Evolutionary conservation across 2,797 vertebrate genomes (phyloP).

Genomic region (Ara ararauna): DNA sequence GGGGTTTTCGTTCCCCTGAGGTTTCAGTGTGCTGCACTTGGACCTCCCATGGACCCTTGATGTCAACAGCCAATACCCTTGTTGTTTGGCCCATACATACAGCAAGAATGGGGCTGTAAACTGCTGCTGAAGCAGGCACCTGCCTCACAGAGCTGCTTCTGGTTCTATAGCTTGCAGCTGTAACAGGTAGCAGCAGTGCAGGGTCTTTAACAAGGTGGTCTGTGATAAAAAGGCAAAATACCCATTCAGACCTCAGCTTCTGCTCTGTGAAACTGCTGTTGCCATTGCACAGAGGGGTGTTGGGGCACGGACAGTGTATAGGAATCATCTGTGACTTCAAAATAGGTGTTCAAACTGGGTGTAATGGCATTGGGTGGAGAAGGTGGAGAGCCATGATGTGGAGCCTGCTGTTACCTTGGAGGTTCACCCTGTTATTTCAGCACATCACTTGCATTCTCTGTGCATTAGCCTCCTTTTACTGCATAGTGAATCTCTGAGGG

Average conservation of each 20-base stretch:
- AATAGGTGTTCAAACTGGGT: not conserved
- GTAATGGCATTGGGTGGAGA: not conserved
- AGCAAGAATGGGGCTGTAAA: not conserved
- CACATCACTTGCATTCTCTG: not conserved
- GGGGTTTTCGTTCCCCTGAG: not conserved
- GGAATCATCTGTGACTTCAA: not conserved
- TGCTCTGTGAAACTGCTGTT: not conserved
- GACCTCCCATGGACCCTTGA: not conserved
- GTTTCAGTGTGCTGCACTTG: not conserved
- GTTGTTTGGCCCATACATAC: not conserved
- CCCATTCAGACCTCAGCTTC: not conserved
- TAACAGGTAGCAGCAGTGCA: not conserved
- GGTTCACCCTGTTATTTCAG: not conserved
- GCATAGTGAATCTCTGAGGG: not conserved
- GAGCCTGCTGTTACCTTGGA: not conserved
- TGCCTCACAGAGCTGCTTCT: not conserved
- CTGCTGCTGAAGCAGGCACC: not conserved
- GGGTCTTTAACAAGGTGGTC: not conserved
- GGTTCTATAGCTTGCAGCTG: not conserved
- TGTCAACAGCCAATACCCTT: not conserved
- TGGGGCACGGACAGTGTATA: not conserved
- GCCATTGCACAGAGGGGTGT: accelerated
- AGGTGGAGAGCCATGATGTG: accelerated
- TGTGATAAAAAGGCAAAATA: not conserved
- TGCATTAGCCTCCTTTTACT: not conserved